A percentile compares a stretch with the other conserved stretches of the same genome.
Evolutionary conservation across 2,113 vertebrate species (phyloP).

Genomic region (Odocoileus virginianus): DNA sequence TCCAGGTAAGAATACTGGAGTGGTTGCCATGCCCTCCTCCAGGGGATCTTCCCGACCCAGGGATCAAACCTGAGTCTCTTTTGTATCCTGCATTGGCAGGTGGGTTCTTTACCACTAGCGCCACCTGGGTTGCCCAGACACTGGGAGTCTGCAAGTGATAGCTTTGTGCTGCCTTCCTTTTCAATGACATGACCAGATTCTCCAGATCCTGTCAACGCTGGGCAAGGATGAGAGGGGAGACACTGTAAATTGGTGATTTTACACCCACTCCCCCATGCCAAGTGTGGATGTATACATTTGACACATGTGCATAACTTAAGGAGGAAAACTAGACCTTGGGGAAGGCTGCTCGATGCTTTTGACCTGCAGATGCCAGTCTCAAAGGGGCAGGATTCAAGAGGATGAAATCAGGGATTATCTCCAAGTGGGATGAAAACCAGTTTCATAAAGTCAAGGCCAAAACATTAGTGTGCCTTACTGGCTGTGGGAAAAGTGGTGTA

Average conservation of each 20-base stretch:
- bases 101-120: not conserved
- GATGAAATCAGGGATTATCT: not conserved
- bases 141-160: not conserved
- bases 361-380: not conserved
- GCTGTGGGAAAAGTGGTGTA: slow-evolving; percentile 38
- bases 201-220: not conserved
- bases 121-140: not conserved
- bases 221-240: not conserved
- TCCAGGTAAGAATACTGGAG: not conserved
- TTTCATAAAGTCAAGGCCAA: slow-evolving; percentile 35
- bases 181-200: not conserved
- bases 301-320: not conserved
- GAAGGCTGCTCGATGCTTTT: not conserved
- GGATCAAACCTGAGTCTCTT: not conserved
- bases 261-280: not conserved
- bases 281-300: not conserved
- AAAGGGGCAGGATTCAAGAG: not conserved
- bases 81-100: not conserved
- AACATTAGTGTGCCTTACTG: not conserved
- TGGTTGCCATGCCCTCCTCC: not conserved
- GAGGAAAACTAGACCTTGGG: not conserved
- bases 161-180: not conserved
- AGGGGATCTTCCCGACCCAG: not conserved
- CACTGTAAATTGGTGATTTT: not conserved
- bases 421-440: not conserved